Evolutionary conservation across 2,888 invertebrate species (phyloP).

Genomic region (Sinopyrophorus schimmeli): DNA sequence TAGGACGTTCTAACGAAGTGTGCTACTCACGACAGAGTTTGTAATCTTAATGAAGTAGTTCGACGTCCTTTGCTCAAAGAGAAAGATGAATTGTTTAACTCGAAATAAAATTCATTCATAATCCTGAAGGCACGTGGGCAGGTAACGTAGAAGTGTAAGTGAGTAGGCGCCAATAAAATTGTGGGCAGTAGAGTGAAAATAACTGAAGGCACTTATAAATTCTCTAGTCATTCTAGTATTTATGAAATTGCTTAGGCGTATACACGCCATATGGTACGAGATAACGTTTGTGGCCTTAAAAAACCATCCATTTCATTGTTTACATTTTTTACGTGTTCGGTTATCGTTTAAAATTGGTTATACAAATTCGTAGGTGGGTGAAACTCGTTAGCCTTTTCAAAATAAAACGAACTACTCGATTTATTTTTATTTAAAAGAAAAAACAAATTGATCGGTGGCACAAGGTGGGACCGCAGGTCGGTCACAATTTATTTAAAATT

Average conservation of each 20-base stretch:
- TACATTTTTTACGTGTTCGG: background rate
- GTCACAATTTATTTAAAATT: too few species aligned
- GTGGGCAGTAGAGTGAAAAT: slow-evolving; percentile 25
- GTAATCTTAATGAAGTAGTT: too few species aligned
- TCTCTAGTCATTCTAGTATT: slow-evolving; percentile 25
- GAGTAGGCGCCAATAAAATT: slow-evolving; percentile 26
- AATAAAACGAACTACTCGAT: too few species aligned
- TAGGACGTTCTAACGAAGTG: too few species aligned
- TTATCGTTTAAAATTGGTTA: too few species aligned
- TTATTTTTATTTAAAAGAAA: too few species aligned
- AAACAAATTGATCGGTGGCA: too few species aligned
- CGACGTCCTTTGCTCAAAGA: too few species aligned
- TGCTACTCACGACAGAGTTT: too few species aligned
- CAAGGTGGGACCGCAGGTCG: too few species aligned
- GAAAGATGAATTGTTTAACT: slow-evolving; percentile 5
- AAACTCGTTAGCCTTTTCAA: too few species aligned
- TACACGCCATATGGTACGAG: slow-evolving; percentile 25
- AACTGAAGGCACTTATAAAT: slow-evolving; percentile 22
- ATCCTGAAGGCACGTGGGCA: slow-evolving; percentile 17
- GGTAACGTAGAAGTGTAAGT: slow-evolving; percentile 16
- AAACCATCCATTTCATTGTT: background rate
- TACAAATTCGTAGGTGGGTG: too few species aligned
- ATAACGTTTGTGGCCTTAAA: slow-evolving; percentile 1
- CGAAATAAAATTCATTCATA: slow-evolving; percentile 27
- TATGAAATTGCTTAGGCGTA: slow-evolving; percentile 27